Conservation (phyloP, 2,888 invertebrate genomes). For the Conops quadrifasciatus region DNA sequence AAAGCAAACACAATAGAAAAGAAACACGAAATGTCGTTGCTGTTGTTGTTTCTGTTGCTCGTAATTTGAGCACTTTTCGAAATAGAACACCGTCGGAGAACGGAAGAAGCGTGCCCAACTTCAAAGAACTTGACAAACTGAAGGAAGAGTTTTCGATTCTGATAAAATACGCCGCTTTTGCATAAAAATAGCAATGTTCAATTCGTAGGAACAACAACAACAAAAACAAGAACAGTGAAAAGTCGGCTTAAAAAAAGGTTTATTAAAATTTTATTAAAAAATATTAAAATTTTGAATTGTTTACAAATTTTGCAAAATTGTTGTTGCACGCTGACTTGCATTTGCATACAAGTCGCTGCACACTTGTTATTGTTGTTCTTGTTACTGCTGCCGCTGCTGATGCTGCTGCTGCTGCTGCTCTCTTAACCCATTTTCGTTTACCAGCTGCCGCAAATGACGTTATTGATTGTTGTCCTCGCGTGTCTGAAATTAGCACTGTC, state of each 20-base stretch:
- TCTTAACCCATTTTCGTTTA: not conserved
- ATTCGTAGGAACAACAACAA: not conserved
- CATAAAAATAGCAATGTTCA: not conserved
- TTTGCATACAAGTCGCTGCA: no score
- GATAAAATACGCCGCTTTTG: no score
- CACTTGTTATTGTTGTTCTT: no score
- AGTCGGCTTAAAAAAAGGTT: no score
- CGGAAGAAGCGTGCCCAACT: not conserved
- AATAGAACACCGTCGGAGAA: conserved; percentile 9
- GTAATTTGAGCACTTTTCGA: not conserved
- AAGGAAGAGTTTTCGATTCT: not conserved
- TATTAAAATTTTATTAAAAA: no score
- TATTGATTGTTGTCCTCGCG: conserved; percentile 7
- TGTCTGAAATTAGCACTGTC: not conserved
- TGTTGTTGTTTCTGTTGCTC: conserved; percentile 2
- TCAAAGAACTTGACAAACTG: not conserved
- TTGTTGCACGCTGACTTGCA: no score
- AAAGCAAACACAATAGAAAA: not conserved
- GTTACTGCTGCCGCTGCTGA: no score
- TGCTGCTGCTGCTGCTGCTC: not conserved
- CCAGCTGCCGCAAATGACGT: conserved; percentile 3
- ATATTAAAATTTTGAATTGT: no score
- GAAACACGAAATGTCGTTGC: not conserved
- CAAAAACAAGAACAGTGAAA: not conserved
- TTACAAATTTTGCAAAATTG: no score